Evolutionary conservation across 1,140 invertebrate genomes (phyloP), one percentile per base, ranked within the genome.

Genomic region (Coelopa frigida): DNA sequence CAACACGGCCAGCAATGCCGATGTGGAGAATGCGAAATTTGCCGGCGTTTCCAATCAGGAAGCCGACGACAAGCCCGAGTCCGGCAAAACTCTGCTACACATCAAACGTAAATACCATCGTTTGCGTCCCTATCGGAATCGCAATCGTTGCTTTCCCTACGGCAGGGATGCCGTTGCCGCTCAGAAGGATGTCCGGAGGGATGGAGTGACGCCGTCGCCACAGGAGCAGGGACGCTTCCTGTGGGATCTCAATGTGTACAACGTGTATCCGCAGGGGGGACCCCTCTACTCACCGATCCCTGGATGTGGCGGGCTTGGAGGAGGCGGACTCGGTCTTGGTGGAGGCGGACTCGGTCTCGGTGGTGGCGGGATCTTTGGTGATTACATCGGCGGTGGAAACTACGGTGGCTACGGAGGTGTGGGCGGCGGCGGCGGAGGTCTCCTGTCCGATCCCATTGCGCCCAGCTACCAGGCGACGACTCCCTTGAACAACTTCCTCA

Each of bases 191-290:
- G n/a, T n/a, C n/a, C 41, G 20, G 60, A 57, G 8, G 12, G 35
- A 44, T 29, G 27, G 20, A 12, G 41, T 31, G 7, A 50, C 38
- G 23, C 38, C 38, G 5, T 27, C 39, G 18, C 44, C 49, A 5
- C 52, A 44, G 7, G 62, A 66, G 23, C 63, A 66, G 43, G 63
- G 63, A 26, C 57, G 63, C 11, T 59, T 66, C 15, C 49, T 66
- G 2, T 66, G 60, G 37, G 63, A 66, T 33, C 15, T 66, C n/a
- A 66, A 66, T 53, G 58, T 66, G 12, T 59, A 63, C 31, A 66
- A 66, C 44, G 58, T 66, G 12, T 55, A 66, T 27, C 42, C 49
- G 12, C 29, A 32, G 14, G 57, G 58, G 15, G 39, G 23, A 4
- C 20, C 20, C 2, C 20, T 21, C 4, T n/a, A 24, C 22, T 21